Evolutionary conservation across 2,888 invertebrate genomes (phyloP).

Genomic region (Atrina japonica): DNA sequence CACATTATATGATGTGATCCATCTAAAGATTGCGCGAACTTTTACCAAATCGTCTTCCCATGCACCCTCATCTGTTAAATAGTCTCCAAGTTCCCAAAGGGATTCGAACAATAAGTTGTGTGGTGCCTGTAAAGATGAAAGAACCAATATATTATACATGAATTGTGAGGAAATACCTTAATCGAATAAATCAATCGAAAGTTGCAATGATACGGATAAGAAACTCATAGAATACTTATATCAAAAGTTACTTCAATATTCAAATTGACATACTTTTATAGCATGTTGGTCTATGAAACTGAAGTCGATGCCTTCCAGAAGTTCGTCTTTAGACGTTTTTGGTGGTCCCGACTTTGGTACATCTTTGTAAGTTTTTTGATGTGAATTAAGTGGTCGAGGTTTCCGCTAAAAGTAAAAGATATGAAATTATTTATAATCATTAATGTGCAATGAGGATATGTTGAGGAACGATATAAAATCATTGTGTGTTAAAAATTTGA

Average conservation of each 20-base stretch:
- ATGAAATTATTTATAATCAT: too few relatives aligned
- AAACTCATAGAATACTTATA: too few relatives aligned
- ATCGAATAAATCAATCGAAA: too few relatives aligned
- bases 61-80: constrained; percentile 31
- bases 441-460: too few relatives aligned
- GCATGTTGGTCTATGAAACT: constrained; percentile 30
- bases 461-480: too few relatives aligned
- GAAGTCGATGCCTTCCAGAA: constrained; percentile 25
- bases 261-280: constrained; percentile 26
- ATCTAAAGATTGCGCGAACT: constrained; percentile 24
- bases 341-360: constrained; percentile 11
- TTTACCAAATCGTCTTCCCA: constrained; percentile 36
- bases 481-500: too few relatives aligned
- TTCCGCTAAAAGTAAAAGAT: too few relatives aligned
- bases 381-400: too few relatives aligned
- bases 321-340: constrained; percentile 6
- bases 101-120: constrained; percentile 18
- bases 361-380: too few relatives aligned
- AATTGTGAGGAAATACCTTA: not conserved
- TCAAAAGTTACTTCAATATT: too few relatives aligned
- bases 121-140: constrained; percentile 14
- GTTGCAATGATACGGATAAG: too few relatives aligned
- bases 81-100: constrained; percentile 32
- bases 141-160: not conserved
- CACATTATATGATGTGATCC: constrained; percentile 37